Evolutionary conservation across 2,797 vertebrate genomes (phyloP).

Genomic region (Sphenopsis melanotis): DNA sequence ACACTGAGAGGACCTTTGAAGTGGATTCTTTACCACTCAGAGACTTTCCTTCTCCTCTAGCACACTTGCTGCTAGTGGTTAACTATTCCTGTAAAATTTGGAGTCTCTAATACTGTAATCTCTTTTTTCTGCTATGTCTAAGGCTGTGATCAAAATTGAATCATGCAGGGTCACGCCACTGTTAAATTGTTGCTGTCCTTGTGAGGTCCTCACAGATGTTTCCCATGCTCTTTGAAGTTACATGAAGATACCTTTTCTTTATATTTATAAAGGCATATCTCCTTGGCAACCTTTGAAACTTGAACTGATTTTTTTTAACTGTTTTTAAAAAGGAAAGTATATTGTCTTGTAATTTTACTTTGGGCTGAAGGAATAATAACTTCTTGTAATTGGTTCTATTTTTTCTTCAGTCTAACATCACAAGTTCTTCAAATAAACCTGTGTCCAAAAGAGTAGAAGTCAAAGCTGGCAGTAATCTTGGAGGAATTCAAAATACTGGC

Average conservation of each 20-base stretch:
- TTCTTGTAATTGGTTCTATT: slow-evolving; percentile 6
- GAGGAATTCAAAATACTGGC: slow-evolving; percentile 56
- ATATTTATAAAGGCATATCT: not conserved
- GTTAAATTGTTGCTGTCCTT: not conserved
- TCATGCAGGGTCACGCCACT: not conserved
- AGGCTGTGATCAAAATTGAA: not conserved
- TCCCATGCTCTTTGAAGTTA: not conserved
- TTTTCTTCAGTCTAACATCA: slow-evolving; percentile 70
- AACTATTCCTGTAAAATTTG: not conserved
- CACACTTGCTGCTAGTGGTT: not conserved
- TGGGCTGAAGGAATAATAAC: not conserved
- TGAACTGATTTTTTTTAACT: not conserved
- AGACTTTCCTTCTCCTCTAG: not conserved
- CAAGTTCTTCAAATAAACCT: slow-evolving; percentile 69
- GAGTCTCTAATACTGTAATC: not conserved
- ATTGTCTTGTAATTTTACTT: not conserved
- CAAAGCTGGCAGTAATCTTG: slow-evolving; percentile 19
- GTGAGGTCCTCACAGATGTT: not conserved
- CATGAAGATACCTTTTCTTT: not conserved
- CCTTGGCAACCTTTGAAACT: not conserved
- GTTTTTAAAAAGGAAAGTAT: not conserved
- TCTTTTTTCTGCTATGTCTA: not conserved
- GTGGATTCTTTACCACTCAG: not conserved
- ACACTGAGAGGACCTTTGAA: not conserved
- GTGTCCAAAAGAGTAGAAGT: slow-evolving; percentile 52